A percentile compares a stretch with the other conserved stretches of the same genome.
Conservation (phyloP, 1,140 invertebrate genomes). For the Dendroctonus ponderosae region DNA sequence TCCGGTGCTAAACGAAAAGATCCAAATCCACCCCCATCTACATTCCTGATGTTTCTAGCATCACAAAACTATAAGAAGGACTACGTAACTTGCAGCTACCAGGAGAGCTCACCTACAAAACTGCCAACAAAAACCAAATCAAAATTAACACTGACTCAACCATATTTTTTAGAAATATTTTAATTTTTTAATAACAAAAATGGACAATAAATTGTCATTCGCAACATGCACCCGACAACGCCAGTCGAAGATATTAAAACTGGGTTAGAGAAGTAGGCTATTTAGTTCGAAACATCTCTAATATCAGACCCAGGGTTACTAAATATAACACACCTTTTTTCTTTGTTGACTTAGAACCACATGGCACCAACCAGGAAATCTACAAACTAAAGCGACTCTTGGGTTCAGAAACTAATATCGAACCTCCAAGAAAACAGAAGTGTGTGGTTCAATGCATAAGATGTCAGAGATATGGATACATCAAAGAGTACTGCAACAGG, state of each 20-base stretch:
- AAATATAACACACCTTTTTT: not conserved
- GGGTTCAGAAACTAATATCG: not conserved
- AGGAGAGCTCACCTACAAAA: not conserved
- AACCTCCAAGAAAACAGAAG: not conserved
- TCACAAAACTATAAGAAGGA: not conserved
- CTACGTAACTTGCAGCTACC: not conserved
- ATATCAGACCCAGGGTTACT: no score
- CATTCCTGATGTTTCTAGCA: not conserved
- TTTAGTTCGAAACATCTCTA: no score
- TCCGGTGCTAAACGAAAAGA: not conserved
- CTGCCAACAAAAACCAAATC: conserved; percentile 6
- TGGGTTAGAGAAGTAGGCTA: no score
- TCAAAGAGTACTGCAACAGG: conserved; percentile 1
- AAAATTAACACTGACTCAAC: conserved; percentile 13
- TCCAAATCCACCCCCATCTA: not conserved
- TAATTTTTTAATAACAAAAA: conserved; percentile 1
- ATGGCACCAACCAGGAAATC: not conserved
- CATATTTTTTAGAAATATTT: conserved; percentile 16
- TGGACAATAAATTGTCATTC: not conserved
- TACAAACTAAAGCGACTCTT: not conserved
- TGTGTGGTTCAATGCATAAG: not conserved
- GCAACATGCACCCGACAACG: conserved; percentile 13
- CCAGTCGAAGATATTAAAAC: conserved; percentile 1
- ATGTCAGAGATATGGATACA: not conserved
- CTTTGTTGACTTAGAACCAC: not conserved